A percentile compares a stretch with the other conserved stretches of the same genome.
phyloP scores from a whole-genome alignment of 2,797 vertebrate genomes.

The Syngnathus acus region DNA sequence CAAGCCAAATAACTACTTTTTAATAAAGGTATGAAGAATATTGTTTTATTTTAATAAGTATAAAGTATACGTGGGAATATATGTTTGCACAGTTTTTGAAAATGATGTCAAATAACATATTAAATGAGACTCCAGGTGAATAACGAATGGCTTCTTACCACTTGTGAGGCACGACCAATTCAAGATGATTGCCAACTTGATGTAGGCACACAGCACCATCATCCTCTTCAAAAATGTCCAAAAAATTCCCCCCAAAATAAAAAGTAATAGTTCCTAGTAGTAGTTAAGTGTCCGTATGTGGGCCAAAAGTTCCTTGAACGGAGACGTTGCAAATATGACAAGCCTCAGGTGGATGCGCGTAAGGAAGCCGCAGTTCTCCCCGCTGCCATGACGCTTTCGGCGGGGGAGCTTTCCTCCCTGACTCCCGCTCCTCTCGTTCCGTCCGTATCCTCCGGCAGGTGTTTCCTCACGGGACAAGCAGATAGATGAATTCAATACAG shows the following conservation, averaged over 20 bases:
- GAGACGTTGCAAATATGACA: background rate
- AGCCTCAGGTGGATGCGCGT: constrained; percentile 31
- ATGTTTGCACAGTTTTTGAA: background rate
- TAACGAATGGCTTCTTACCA: constrained; percentile 55
- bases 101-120: background rate
- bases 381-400: constrained; percentile 41
- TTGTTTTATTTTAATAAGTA: background rate
- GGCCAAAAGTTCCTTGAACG: background rate
- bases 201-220: constrained; percentile 48
- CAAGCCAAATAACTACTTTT: no score
- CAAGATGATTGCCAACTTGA: constrained; percentile 45
- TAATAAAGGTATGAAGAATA: background rate
- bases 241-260: background rate
- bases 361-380: constrained; percentile 13
- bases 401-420: constrained; percentile 38
- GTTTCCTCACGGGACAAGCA: constrained; percentile 19
- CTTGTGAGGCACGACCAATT: constrained; percentile 36
- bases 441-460: constrained; percentile 60
- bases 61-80: no score
- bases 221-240: constrained; percentile 13
- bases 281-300: constrained; percentile 12
- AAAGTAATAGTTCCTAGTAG: constrained; percentile 5
- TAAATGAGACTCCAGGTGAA: background rate
- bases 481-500: background rate
- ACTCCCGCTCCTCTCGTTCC: constrained; percentile 31